Base-by-base conservation (phyloP, 2,888 invertebrate species). In the Octodonta nipae region DNA sequence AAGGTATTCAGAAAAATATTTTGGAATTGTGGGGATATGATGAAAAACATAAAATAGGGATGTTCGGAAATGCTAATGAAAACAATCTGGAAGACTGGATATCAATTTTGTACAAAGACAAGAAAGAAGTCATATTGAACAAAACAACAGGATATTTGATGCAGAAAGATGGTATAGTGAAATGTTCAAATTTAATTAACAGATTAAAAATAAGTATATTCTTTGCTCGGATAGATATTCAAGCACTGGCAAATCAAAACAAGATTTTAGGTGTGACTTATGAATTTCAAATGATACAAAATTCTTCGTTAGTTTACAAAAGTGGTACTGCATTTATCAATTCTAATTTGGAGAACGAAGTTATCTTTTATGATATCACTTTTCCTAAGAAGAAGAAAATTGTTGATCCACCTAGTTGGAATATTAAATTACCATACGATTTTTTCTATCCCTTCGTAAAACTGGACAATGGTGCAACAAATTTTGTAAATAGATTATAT, bases 361-460 rank as follows among this genome's bases (percentile, higher is more conserved):
- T 61, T 3, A 49, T 50, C 41, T 62, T 60, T 43, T 52, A 49
- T 25, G 73, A 74, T 49, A 60, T 67, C 1, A 70, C 71, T 2
- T 46, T 49, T 5, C 55, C 64, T 3, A 64, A 68, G 5, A 47
- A 56, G 2, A 56, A 54, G 29, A 60, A 61, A 35, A 63, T 64
- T 39, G 68, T 69, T 2, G 67, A 66, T 38, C 64, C 68, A 24
- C 75, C 75, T 3, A 62, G 65, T 17, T 61, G 73, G 32, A 61
- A 68, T 32, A 63, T 71, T 28, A 64, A 63, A 44, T 56, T 75
- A 29, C 75, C 75, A 1, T 58, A 66, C 37, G 74, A 75, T 52
- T 76, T 76, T 55, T 76, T 75, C 55, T 75, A 75, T 50, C 75
- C 76, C 1, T 70, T 71, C 43, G 44, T 60, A 20, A 56, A 52